Evolutionary conservation across 2,113 vertebrate species (phyloP), one percentile per base, ranked within the genome.

Genomic region (Stigmatopora argus): DNA sequence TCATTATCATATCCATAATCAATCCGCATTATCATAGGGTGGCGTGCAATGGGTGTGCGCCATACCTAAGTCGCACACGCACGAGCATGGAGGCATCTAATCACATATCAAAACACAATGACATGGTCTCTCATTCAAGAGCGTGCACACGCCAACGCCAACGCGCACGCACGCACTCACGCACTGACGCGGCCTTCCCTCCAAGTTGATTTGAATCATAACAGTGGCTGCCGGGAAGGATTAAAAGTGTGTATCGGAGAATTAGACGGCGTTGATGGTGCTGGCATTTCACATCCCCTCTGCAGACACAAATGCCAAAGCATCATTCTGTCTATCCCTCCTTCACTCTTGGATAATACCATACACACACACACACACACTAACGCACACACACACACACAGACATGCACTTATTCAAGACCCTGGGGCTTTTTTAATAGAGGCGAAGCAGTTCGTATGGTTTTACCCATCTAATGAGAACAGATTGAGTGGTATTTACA

Each of bases 1-100:
- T 95, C 94, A 89, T 89, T 90, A 89, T 88, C 79, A 86, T 85
- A 86, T 92, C 94, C 94, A 96, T 98, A 97, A 98, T 98, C 94
- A 96, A 95, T 96, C 94, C 93, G 94, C 94, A 97, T 98, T 97
- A 96, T 93, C 91, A 92, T 92, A 93, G 94, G 93, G 93, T 92
- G 93, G 94, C 90, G 92, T 81, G 78, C 68, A 85, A 79, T 85
- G 86, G 83, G 79, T 86, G 86, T 83, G 86, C 83, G 86, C 81
- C 82, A 87, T 89, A 84, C 82, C 84, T 86, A 83, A 82, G 78
- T 83, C 84, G 78, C 51, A 76, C 83, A 71, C 81, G 10, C 79
- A 72, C 78, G 72, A 57, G 72, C 77, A 72, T 73, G 62, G 56
- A 75, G 56, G 80, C 78, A 75, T 73, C 86, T 87, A 87, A 87